phyloP scores from a whole-genome alignment of 2,888 invertebrate species.

The Tetragnatha montana region DNA sequence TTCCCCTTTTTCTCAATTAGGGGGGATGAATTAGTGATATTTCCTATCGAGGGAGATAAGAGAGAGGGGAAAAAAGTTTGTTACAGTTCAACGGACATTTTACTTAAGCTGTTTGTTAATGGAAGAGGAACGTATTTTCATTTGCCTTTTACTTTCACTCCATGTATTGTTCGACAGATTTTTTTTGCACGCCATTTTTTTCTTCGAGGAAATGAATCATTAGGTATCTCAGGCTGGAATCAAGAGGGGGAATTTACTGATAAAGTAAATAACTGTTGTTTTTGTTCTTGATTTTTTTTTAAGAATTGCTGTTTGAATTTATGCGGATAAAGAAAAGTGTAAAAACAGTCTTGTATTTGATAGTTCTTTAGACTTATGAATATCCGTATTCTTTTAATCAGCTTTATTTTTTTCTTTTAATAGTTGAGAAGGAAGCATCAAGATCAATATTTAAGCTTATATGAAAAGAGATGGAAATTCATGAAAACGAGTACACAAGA shows the following conservation, averaged over 20 bases:
- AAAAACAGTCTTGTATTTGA: background rate
- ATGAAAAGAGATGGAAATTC: too few relatives aligned
- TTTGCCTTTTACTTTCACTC: constrained; percentile 2
- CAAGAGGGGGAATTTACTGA: background rate
- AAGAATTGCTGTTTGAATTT: background rate
- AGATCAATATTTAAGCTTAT: too few relatives aligned
- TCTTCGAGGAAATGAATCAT: background rate
- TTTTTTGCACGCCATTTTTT: background rate
- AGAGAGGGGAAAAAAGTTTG: constrained; percentile 6
- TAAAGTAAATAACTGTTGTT: background rate
- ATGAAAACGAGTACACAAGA: too few relatives aligned
- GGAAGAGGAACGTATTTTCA: constrained; percentile 23
- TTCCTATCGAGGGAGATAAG: background rate
- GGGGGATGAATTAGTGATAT: constrained; percentile 39
- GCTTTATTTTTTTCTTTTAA: background rate
- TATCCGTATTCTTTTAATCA: background rate
- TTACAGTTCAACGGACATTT: constrained; percentile 16
- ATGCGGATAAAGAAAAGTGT: background rate
- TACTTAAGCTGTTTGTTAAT: constrained; percentile 46
- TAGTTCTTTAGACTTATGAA: background rate
- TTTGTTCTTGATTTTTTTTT: background rate
- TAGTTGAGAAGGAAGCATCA: too few relatives aligned
- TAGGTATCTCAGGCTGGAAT: background rate
- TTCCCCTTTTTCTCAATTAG: constrained; percentile 36
- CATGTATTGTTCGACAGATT: background rate